Evolutionary conservation across 2,797 vertebrate species (phyloP).

Genomic region (Rallus crepitans): DNA sequence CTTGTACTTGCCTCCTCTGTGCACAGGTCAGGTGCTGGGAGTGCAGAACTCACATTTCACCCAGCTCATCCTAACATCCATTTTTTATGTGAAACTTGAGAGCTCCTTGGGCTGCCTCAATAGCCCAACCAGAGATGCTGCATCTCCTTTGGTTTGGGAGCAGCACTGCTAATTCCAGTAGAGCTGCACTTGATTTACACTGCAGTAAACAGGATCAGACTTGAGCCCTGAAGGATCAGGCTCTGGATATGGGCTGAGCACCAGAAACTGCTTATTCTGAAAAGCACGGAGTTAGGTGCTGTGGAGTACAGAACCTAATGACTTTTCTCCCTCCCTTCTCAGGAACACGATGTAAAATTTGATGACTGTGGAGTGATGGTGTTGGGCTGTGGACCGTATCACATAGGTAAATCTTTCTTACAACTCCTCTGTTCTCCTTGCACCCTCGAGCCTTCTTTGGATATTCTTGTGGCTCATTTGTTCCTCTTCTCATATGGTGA

Average conservation of each 20-base stretch:
- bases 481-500: background rate
- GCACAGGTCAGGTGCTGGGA: background rate
- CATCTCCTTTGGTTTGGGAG: background rate
- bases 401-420: constrained; percentile 88
- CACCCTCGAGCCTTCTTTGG: background rate
- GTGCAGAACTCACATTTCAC: background rate
- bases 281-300: background rate
- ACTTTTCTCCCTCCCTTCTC: constrained; percentile 25
- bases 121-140: background rate
- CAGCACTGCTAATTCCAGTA: background rate
- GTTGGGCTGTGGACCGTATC: constrained; percentile 94
- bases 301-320: background rate
- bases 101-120: background rate
- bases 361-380: constrained; percentile 92
- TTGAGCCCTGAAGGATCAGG: background rate
- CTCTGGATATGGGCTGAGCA: background rate
- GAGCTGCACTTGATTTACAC: background rate
- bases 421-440: background rate
- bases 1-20: background rate
- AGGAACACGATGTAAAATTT: constrained; percentile 95
- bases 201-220: background rate
- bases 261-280: background rate
- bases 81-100: background rate
- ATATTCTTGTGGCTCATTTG: constrained; percentile 25
- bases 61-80: background rate